These are phyloP conservation scores for Netelia virgata DNA, from an alignment of 2,888 invertebrate species.

Conservation along the genomic window DNA sequence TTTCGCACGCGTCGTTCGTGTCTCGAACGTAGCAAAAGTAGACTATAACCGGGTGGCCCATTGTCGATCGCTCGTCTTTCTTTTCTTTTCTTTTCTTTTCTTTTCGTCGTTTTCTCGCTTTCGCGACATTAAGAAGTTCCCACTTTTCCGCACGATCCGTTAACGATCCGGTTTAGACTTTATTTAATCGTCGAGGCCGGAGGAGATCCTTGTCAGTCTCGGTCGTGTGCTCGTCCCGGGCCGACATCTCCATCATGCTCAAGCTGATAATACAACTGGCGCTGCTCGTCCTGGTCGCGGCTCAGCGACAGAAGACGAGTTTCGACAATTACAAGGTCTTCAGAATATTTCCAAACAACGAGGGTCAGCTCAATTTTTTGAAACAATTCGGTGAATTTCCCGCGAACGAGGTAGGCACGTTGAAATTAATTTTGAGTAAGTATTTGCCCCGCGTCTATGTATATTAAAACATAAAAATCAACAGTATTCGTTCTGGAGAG, in stretches of 20 bases:
- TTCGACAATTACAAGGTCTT: slow-evolving; percentile 88
- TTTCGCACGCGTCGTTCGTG: slow-evolving; percentile 58
- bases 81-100: slow-evolving; percentile 6
- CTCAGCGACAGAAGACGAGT: slow-evolving; percentile 73
- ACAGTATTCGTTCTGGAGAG: slow-evolving; percentile 75
- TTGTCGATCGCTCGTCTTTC: slow-evolving; percentile 20
- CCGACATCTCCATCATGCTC: slow-evolving; percentile 69
- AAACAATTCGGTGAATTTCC: slow-evolving; percentile 72
- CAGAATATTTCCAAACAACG: slow-evolving; percentile 86
- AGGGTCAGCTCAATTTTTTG: slow-evolving; percentile 85
- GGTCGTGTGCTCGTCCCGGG: slow-evolving; percentile 38
- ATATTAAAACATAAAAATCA: not conserved
- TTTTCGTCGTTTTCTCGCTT: too few species aligned
- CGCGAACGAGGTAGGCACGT: slow-evolving; percentile 71
- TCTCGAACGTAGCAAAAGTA: slow-evolving; percentile 23
- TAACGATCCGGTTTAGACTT: not conserved
- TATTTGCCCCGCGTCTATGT: not conserved
- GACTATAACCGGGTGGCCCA: slow-evolving; percentile 14
- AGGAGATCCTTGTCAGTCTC: slow-evolving; percentile 48
- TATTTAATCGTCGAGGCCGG: slow-evolving; percentile 5
- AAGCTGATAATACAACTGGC: slow-evolving; percentile 71
- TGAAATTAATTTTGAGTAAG: not conserved
- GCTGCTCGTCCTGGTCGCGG: slow-evolving; percentile 70
- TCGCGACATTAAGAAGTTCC: slow-evolving; percentile 6
- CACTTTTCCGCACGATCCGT: slow-evolving; percentile 29